Evolutionary conservation across 2,888 invertebrate species (phyloP).

Genomic region (Papilio demoleus): DNA sequence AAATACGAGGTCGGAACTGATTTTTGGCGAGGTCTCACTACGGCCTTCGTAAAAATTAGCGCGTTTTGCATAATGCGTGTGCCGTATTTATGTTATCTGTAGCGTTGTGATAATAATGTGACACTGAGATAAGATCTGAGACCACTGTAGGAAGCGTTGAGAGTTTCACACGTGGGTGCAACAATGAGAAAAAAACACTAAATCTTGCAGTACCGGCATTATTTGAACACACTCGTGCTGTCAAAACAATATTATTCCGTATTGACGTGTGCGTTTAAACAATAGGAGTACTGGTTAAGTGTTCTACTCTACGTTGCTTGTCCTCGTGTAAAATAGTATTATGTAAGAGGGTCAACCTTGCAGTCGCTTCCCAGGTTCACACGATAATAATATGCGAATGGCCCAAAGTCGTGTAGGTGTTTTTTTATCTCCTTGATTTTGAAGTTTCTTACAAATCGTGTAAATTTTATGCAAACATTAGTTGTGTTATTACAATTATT

Average conservation of each 20-base stretch:
- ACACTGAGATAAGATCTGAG: slow-evolving; percentile 60
- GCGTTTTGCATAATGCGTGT: slow-evolving; percentile 71
- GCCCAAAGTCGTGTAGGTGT: background rate
- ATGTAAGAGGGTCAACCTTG: slow-evolving; percentile 27
- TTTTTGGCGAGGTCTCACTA: slow-evolving; percentile 73
- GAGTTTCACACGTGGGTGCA: background rate
- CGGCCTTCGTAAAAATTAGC: slow-evolving; percentile 78
- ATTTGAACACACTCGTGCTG: background rate
- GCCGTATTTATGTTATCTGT: slow-evolving; percentile 61
- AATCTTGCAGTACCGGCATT: background rate
- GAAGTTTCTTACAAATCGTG: background rate
- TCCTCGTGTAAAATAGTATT: slow-evolving; percentile 5
- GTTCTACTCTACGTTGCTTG: background rate
- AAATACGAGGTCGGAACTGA: slow-evolving; percentile 74
- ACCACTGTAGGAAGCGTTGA: slow-evolving; percentile 62
- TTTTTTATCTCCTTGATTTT: slow-evolving; percentile 11
- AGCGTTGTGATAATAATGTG: slow-evolving; percentile 60
- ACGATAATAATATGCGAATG: slow-evolving; percentile 1
- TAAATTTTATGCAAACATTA: slow-evolving; percentile 2
- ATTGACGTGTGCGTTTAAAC: background rate
- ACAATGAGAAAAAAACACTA: background rate
- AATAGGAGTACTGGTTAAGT: background rate
- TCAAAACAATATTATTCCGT: background rate
- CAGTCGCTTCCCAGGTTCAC: background rate
- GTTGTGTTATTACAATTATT: background rate